Evolutionary conservation across 2,888 invertebrate genomes (phyloP).

Genomic region (Acrobeloides nanus): DNA sequence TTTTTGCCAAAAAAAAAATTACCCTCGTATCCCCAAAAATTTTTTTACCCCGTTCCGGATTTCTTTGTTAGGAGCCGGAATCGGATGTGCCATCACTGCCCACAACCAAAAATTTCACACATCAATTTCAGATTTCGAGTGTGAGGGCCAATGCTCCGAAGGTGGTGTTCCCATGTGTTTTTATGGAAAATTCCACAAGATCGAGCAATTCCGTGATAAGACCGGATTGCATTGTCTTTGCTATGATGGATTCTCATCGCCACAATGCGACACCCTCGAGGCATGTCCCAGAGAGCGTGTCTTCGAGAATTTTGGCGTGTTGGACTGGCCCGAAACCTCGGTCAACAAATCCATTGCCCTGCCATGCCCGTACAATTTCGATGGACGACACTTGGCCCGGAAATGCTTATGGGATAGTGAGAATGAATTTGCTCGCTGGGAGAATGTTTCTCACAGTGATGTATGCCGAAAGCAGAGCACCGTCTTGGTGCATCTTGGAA

Average conservation of each 20-base stretch:
- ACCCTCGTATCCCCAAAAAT: neutral
- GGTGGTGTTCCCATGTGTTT: slow-evolving; percentile 47
- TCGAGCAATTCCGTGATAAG: slow-evolving; percentile 30
- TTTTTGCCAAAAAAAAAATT: slow-evolving; percentile 1
- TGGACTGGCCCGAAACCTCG: slow-evolving; percentile 39
- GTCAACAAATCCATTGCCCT: slow-evolving; percentile 30
- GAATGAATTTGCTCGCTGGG: slow-evolving; percentile 19
- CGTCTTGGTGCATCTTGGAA: slow-evolving; percentile 47
- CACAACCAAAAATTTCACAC: too few relatives aligned
- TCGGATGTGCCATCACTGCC: too few relatives aligned
- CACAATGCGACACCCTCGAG: slow-evolving; percentile 32
- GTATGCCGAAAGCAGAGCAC: slow-evolving; percentile 35
- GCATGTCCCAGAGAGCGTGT: slow-evolving; percentile 36
- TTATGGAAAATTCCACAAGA: slow-evolving; percentile 29
- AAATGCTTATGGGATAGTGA: slow-evolving; percentile 23
- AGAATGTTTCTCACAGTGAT: slow-evolving; percentile 24
- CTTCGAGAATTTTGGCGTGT: slow-evolving; percentile 42
- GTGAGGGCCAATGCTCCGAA: slow-evolving; percentile 40
- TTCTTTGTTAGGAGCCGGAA: too few relatives aligned
- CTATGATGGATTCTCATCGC: slow-evolving; percentile 43
- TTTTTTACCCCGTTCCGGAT: too few relatives aligned
- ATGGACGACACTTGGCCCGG: slow-evolving; percentile 20
- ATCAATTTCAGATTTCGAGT: slow-evolving; percentile 27
- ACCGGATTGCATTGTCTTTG: slow-evolving; percentile 43
- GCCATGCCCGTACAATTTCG: slow-evolving; percentile 32